Evolutionary conservation across 1,140 invertebrate species (phyloP), one percentile per base, ranked within the genome.

Genomic region (Geopemphigus sp.): DNA sequence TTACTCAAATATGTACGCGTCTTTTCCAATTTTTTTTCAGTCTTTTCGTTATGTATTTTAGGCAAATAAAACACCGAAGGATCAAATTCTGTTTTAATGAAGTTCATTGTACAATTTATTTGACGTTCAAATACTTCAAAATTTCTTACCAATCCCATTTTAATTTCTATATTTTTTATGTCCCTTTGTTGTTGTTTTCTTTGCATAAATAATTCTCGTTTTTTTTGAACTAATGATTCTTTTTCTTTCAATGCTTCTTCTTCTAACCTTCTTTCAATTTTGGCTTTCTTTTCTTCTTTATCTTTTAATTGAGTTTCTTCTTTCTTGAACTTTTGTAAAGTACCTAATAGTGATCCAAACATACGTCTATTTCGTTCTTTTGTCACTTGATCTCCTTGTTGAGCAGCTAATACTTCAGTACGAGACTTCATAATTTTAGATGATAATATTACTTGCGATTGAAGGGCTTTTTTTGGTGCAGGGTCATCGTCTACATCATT

Each of bases 271-370:
- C 93, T 91, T 85, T 98, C 96, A 47, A 98, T 93, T 87, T 95
- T 91, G 15, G 93, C 93, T 84, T 92, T 89, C 85, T 93, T 93
- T 82, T 93, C 90, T 84, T 93, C 91, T 92, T 93, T 88, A 83
- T 90, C 84, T 85, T 95, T 94, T 80, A 95, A 86, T 82, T 92
- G 92, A 74, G 94, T 95, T 86, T 98, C 95, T 85, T 98, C 96
- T 85, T 95, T 93, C 84, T 95, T 92, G 85, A 98, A 98, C 85
- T 95, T 96, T 84, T 97, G 94, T 82, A 98, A 86, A 59, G 96
- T 98, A 6, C 96, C 96, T 53, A 98, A 86, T 54, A 98, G 87
- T 45, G 94, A 93, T 32, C 96, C 95, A 88, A 98, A 98, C 93
- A 98, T 98, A 82, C 97, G 89, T 81, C 92, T 89, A 87, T 97